Conservation (phyloP, 2,113 vertebrate genomes). For the Pollimyrus isidori region DNA sequence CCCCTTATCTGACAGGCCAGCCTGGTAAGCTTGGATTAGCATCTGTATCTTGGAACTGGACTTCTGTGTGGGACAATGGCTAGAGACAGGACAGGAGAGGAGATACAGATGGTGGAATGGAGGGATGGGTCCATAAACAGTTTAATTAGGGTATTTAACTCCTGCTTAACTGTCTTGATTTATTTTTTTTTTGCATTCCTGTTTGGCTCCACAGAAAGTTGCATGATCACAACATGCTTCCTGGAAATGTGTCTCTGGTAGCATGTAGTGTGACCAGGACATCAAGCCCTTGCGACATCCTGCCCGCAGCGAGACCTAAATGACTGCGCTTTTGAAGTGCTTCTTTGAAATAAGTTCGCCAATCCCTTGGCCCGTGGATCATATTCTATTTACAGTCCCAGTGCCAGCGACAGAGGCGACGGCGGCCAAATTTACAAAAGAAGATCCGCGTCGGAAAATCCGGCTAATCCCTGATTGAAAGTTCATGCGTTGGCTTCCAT, state of each 20-base stretch:
- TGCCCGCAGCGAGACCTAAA: constrained; percentile 54
- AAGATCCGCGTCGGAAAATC: constrained; percentile 79
- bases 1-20: constrained; percentile 64
- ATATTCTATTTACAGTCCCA: constrained; percentile 72
- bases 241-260: constrained; percentile 52
- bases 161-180: constrained; percentile 19
- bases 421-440: constrained; percentile 77
- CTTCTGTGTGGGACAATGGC: constrained; percentile 50
- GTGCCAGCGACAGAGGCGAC: constrained; percentile 69
- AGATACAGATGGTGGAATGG: constrained; percentile 23
- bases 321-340: constrained; percentile 62
- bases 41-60: constrained; percentile 65
- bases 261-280: constrained; percentile 52
- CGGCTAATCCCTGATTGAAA: constrained; percentile 80
- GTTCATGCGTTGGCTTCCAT: constrained; percentile 75
- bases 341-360: constrained; percentile 72
- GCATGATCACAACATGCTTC: constrained; percentile 34
- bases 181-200: constrained; percentile 20
- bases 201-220: constrained; percentile 39
- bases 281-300: constrained; percentile 55
- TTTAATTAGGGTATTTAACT: constrained; percentile 24
- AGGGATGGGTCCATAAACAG: constrained; percentile 7
- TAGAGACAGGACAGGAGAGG: constrained; percentile 29
- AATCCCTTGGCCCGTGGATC: constrained; percentile 73
- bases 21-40: constrained; percentile 67